Evolutionary conservation across 2,113 vertebrate genomes (phyloP).

Genomic region (Saccopteryx leptura): DNA sequence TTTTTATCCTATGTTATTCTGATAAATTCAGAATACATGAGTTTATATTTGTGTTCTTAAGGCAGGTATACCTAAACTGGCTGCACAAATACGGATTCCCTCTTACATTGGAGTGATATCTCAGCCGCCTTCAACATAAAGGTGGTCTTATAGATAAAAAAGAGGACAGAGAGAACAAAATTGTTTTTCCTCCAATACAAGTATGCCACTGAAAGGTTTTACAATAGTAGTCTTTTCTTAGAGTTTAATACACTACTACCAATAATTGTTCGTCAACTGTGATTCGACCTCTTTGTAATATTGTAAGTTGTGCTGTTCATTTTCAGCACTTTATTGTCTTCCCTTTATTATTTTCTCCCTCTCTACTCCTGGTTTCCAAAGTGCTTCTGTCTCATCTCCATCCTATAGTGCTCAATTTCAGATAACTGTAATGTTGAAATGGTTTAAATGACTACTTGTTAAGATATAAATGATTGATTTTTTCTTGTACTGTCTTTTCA

Average conservation of each 20-base stretch:
- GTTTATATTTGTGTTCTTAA: not conserved
- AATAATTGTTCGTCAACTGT: not conserved
- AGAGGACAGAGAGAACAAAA: not conserved
- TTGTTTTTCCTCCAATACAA: not conserved
- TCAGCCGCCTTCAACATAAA: not conserved
- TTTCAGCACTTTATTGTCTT: not conserved
- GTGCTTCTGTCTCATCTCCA: conserved; percentile 8
- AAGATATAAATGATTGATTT: conserved; percentile 80
- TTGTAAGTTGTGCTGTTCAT: not conserved
- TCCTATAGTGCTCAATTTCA: conserved; percentile 57
- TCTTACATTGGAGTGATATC: fast-evolving
- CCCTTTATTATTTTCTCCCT: not conserved
- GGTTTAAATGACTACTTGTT: conserved; percentile 81
- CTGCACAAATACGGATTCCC: not conserved
- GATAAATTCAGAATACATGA: not conserved
- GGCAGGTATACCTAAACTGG: not conserved
- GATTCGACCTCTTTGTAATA: not conserved
- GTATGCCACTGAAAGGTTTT: not conserved
- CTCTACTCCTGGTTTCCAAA: not conserved
- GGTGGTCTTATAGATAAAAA: not conserved
- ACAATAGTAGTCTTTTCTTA: not conserved
- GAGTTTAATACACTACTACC: not conserved
- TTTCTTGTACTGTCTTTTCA: conserved; percentile 77
- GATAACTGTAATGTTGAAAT: conserved; percentile 59
- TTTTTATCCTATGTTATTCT: not conserved